Conservation (phyloP, 37 sponge, comb jelly and placozoan species). For the Haliclona indistincta region DNA sequence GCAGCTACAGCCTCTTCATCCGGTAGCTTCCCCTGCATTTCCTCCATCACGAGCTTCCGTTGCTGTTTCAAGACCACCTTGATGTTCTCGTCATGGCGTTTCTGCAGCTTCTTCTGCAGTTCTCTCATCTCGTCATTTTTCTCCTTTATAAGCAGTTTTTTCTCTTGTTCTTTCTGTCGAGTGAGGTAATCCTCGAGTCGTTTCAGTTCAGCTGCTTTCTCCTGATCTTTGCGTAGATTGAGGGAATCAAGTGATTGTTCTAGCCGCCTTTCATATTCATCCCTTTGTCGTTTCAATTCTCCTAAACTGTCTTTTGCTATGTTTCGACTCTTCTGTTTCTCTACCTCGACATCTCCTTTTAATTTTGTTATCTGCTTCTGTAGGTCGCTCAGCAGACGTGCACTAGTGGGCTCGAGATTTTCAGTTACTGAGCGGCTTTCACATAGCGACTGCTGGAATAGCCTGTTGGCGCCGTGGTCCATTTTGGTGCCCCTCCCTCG, state of each 20-base stretch:
- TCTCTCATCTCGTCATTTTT: conserved; percentile 66
- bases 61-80: conserved; percentile 33
- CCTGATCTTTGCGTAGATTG: conserved; percentile 48
- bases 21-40: conserved; percentile 11
- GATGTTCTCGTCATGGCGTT: conserved; percentile 50
- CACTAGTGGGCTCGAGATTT: conserved; percentile 43
- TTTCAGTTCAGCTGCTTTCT: conserved; percentile 53
- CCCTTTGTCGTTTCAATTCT: conserved; percentile 40
- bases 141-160: conserved; percentile 36
- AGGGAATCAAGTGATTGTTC: conserved; percentile 30
- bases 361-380: conserved; percentile 45
- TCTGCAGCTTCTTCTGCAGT: conserved; percentile 22
- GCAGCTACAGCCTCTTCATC: conserved; percentile 36
- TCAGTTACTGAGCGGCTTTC: conserved; percentile 47
- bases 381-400: conserved; percentile 61
- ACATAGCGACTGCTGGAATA: conserved; percentile 51
- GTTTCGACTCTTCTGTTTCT: conserved; percentile 45
- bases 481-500: neutral
- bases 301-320: conserved; percentile 29
- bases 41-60: conserved; percentile 11
- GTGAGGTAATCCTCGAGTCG: conserved; percentile 48
- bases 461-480: conserved; percentile 45
- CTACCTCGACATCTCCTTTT: conserved; percentile 51
- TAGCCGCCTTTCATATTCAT: conserved; percentile 54
- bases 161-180: conserved; percentile 50